Base-by-base conservation (phyloP, 1,140 invertebrate species). In the Zophobas morio region DNA sequence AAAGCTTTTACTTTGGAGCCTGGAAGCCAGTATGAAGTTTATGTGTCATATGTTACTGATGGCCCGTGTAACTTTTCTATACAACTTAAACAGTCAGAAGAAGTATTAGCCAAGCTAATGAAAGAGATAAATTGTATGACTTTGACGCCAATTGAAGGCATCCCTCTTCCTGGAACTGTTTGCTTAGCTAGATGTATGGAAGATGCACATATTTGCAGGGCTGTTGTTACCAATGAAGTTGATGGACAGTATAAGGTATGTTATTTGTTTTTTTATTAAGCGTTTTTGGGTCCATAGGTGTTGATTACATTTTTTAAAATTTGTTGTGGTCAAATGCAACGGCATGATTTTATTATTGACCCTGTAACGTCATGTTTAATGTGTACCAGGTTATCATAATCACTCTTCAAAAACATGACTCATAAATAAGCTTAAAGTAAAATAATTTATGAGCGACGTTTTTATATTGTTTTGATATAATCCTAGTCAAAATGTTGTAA, bases 61-160 rank as follows among this genome's bases (percentile, higher is more conserved):
- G 94, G 94, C 0, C 93, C 93, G 1, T 89, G 90, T 70, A 86
- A 91, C 72, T 95, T 95, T 88, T 92, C 92, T 8, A 89, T 94
- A 0, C 93, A 95, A 79, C 81, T 94, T 1, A 87, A 90, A 78
- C 88, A 86, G 49, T 88, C 88, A 74, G 88, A 88, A 71, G 86
- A 89, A 3, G 86, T 89, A 75, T 83, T 95, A 5, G 88, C 89
- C 46, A 85, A 87, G 2, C 88, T 95, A 83, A 94, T 94, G 92
- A 88, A 87, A 49, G 88, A 91, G 20, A 91, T 94, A 39, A 92
- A 93, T 79, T 49, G 78, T 0, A 79, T 88, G 46, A 88, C 89
- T 0, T 86, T 93, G 63, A 88, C 88, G 79, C 88, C 89, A 33
- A 85, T 94, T 3, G 86, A 86, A 34, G 91, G 93, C 60, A 89